Evolutionary conservation across 2,888 invertebrate species (phyloP).

Genomic region (Yponomeuta malinellus): DNA sequence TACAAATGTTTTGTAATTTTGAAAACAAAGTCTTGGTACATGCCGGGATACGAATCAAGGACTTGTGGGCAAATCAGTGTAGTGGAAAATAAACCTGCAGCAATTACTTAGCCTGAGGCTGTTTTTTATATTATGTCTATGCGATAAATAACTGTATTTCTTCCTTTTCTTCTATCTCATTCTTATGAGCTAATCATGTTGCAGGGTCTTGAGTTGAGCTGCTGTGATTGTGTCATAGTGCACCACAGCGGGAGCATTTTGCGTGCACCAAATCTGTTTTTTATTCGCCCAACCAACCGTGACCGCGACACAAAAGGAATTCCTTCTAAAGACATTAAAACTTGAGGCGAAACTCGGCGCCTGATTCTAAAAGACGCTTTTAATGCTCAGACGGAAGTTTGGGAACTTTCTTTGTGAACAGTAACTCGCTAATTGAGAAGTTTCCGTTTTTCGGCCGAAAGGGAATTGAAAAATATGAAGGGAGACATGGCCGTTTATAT

Average conservation of each 20-base stretch:
- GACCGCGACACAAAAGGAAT: conserved; percentile 41
- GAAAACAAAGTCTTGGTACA: too few relatives aligned
- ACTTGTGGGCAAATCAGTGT: too few relatives aligned
- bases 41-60: too few relatives aligned
- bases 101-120: too few relatives aligned
- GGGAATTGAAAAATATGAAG: conserved; percentile 16
- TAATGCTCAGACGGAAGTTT: conserved; percentile 41
- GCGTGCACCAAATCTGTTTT: conserved; percentile 28
- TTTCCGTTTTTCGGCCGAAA: conserved; percentile 22
- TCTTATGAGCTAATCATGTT: too few relatives aligned
- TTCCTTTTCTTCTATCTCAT: too few relatives aligned
- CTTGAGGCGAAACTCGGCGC: conserved; percentile 41
- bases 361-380: conserved; percentile 38
- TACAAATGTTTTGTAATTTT: too few relatives aligned
- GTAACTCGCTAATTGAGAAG: conserved; percentile 50
- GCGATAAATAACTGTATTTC: too few relatives aligned
- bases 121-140: too few relatives aligned
- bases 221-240: neutral
- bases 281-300: conserved; percentile 36
- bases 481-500: neutral
- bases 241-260: neutral
- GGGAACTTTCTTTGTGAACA: conserved; percentile 40
- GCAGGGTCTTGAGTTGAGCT: neutral
- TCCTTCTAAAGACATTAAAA: conserved; percentile 55
- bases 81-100: too few relatives aligned